A percentile compares a stretch with the other conserved stretches of the same genome.
Conservation (phyloP, 1,140 invertebrate genomes). For the Sycobia sp. region DNA sequence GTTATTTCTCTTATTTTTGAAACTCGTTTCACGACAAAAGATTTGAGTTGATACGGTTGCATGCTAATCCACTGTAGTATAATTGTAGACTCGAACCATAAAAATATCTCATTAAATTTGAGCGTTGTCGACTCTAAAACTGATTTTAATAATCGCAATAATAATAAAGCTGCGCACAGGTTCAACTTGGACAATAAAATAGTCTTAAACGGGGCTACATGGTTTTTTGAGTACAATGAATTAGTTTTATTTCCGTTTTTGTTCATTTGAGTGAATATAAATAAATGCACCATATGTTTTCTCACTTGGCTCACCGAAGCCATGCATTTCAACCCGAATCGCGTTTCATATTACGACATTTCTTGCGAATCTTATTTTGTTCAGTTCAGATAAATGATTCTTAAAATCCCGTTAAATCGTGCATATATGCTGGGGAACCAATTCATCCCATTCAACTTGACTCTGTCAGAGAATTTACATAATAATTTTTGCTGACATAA, state of each 20-base stretch:
- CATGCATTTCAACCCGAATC: not conserved
- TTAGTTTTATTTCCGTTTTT: not conserved
- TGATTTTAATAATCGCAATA: too few relatives aligned
- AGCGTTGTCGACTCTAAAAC: not conserved
- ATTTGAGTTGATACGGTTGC: not conserved
- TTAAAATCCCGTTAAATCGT: not conserved
- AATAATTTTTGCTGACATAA: too few relatives aligned
- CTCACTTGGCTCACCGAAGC: conserved; percentile 11
- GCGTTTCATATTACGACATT: too few relatives aligned
- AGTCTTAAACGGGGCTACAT: conserved; percentile 13
- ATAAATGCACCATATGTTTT: conserved; percentile 6
- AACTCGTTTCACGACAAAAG: conserved; percentile 1
- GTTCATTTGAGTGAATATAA: not conserved
- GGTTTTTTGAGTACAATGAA: not conserved
- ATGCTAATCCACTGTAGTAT: not conserved
- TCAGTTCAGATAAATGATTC: not conserved
- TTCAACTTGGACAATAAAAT: too few relatives aligned
- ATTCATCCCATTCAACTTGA: conserved; percentile 4
- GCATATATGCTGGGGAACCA: not conserved
- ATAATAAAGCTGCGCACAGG: too few relatives aligned
- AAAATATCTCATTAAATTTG: conserved; percentile 4
- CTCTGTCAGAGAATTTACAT: not conserved
- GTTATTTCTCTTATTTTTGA: conserved; percentile 1
- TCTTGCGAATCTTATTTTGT: not conserved
- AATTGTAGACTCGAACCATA: conserved; percentile 9